Conservation (phyloP, 2,113 vertebrate genomes). For the Spea bombifrons region DNA sequence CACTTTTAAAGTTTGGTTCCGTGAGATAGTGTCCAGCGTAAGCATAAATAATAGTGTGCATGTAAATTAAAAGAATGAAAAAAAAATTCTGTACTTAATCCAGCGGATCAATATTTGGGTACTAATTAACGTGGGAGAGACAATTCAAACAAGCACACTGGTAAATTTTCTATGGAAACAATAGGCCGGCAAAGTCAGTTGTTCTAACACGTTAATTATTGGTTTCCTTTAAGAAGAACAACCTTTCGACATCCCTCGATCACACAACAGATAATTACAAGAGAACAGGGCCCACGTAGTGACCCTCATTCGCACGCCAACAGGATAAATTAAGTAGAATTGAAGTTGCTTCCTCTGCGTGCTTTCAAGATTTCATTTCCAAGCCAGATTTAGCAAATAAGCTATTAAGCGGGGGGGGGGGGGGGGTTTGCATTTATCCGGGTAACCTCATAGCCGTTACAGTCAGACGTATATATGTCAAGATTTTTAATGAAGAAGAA, state of each 20-base stretch:
- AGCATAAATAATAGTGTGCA: too few species aligned
- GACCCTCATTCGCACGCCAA: not conserved
- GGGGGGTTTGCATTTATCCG: too few species aligned
- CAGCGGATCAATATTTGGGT: not conserved
- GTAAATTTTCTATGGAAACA: not conserved
- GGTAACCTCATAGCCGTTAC: too few species aligned
- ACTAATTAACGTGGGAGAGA: constrained; percentile 5
- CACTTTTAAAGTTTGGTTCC: too few species aligned
- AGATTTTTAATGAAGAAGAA: too few species aligned
- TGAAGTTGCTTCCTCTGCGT: not conserved
- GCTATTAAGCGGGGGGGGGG: too few species aligned
- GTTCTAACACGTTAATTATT: constrained; percentile 8
- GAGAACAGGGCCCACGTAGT: not conserved
- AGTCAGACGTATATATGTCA: too few species aligned
- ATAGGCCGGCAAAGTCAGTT: not conserved
- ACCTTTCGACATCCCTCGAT: not conserved
- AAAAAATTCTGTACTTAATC: too few species aligned
- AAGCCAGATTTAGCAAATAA: too few species aligned
- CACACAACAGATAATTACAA: constrained; percentile 1
- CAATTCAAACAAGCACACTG: not conserved
- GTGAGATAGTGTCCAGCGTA: too few species aligned
- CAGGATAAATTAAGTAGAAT: not conserved
- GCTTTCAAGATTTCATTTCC: not conserved
- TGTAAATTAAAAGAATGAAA: too few species aligned
- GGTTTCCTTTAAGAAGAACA: constrained; percentile 4